Evolutionary conservation across 1,140 invertebrate species (phyloP).

Genomic region (Caerostris darwini): DNA sequence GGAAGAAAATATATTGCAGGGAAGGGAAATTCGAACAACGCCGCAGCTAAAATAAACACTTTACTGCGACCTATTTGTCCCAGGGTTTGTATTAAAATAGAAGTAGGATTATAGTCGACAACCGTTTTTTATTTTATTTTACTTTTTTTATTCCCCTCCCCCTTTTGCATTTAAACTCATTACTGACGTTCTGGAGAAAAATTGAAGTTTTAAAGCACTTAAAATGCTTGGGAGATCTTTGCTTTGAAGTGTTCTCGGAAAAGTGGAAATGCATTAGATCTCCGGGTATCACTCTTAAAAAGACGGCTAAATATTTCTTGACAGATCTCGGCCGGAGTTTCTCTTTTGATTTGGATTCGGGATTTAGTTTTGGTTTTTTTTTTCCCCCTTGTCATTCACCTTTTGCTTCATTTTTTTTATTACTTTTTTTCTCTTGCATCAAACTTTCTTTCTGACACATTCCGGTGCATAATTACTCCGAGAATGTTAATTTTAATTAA

Average conservation of each 20-base stretch:
- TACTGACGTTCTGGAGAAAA: slow-evolving; percentile 28
- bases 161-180: slow-evolving; percentile 37
- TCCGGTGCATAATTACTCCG: not conserved
- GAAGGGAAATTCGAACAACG: slow-evolving; percentile 47
- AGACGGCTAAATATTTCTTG: slow-evolving; percentile 41
- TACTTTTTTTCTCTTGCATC: not conserved
- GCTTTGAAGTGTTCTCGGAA: slow-evolving; percentile 22
- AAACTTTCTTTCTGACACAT: slow-evolving; percentile 52
- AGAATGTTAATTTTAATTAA: slow-evolving; percentile 67
- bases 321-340: slow-evolving; percentile 45
- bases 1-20: slow-evolving; percentile 59
- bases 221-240: slow-evolving; percentile 9
- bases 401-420: slow-evolving; percentile 4
- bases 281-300: not conserved
- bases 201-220: slow-evolving; percentile 20
- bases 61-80: slow-evolving; percentile 37
- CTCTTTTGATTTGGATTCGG: slow-evolving; percentile 31
- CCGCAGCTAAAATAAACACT: slow-evolving; percentile 69
- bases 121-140: not conserved
- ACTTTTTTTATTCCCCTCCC: not conserved
- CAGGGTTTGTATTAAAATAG: not conserved
- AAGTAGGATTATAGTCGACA: not conserved
- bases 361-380: slow-evolving; percentile 33
- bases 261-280: slow-evolving; percentile 29
- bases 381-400: not conserved